Percentiles rank a stretch among this genome's conserved stretches.
These are phyloP conservation scores for Penelope pileata DNA, from an alignment of 2,113 vertebrate genomes.

Conservation along the genomic window DNA sequence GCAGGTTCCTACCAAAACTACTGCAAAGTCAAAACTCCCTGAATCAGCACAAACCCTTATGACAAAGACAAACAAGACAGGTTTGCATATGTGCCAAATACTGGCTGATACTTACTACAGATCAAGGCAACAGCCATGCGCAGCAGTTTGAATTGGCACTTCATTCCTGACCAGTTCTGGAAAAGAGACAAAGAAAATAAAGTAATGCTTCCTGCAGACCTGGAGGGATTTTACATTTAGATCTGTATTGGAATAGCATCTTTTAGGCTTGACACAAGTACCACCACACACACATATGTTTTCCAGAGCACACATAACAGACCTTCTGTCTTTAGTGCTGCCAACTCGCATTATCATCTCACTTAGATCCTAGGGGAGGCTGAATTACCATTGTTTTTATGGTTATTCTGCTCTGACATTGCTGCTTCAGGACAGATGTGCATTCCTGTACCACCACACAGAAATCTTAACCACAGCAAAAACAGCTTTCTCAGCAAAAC, in stretches of 20 bases:
- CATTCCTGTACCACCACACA: neutral
- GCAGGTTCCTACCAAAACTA: conserved; percentile 14
- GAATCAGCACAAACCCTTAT: neutral
- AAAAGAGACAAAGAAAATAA: conserved; percentile 54
- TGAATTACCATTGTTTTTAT: neutral
- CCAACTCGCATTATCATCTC: neutral
- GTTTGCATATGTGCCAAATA: neutral
- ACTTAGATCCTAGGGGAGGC: neutral
- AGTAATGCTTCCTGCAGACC: neutral
- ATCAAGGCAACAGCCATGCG: conserved; percentile 96
- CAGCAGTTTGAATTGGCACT: conserved; percentile 97
- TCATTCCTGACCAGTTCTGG: conserved; percentile 99
- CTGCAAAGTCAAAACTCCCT: conserved; percentile 6
- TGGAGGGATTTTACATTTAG: neutral
- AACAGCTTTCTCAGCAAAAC: neutral
- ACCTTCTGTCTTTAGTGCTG: neutral
- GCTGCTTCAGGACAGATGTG: neutral
- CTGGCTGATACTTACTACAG: conserved; percentile 89
- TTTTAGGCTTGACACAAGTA: neutral
- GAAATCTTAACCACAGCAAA: neutral
- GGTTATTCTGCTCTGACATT: neutral
- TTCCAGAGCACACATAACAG: neutral
- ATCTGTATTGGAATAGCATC: neutral
- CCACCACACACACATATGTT: fast-evolving
- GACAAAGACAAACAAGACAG: neutral